phyloP scores from a whole-genome alignment of 2,797 vertebrate genomes.

The Hippopotamyrus pictus region DNA sequence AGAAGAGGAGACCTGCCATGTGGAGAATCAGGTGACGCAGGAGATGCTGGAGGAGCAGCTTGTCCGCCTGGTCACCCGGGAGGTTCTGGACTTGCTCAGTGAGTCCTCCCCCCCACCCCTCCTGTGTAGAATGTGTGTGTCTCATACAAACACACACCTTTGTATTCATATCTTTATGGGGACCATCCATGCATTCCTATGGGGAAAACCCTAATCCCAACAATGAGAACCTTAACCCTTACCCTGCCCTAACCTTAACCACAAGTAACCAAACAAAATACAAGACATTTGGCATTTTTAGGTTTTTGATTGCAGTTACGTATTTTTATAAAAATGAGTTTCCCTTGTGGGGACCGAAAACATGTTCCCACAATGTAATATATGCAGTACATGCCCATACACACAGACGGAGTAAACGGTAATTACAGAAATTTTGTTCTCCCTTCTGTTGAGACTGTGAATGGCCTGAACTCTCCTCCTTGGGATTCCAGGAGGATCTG shows the following conservation, averaged over 20 bases:
- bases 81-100: slow-evolving; percentile 91
- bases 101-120: slow-evolving; percentile 46
- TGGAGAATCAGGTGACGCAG: slow-evolving; percentile 85
- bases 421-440: neutral
- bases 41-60: slow-evolving; percentile 94
- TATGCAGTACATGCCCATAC: neutral
- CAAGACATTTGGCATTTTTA: neutral
- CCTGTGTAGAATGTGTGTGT: too few relatives aligned
- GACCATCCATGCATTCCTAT: neutral
- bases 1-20: slow-evolving; percentile 69
- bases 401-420: neutral
- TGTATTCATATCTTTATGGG: neutral
- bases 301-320: neutral
- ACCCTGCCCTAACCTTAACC: neutral
- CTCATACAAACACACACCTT: neutral
- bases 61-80: slow-evolving; percentile 80
- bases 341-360: neutral
- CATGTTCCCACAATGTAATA: neutral
- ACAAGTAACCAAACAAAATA: neutral
- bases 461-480: neutral
- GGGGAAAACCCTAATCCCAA: neutral
- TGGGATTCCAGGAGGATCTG: neutral
- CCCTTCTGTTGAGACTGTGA: neutral
- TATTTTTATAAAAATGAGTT: neutral
- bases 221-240: neutral